Evolutionary conservation across 1,140 invertebrate genomes (phyloP).

Genomic region (Amphibalanus amphitrite): DNA sequence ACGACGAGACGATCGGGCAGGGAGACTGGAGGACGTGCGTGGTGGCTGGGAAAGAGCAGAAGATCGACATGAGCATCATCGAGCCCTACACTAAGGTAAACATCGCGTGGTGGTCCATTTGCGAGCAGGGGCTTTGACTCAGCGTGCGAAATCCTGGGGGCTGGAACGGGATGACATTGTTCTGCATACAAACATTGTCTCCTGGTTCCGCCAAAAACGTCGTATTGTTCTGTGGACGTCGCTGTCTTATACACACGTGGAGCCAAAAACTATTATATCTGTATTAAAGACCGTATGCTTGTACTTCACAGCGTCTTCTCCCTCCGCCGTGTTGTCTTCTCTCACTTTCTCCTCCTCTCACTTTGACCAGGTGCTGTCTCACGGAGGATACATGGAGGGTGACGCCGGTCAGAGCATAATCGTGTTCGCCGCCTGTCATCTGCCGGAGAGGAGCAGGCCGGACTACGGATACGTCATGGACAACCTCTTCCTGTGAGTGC

Average conservation of each 20-base stretch:
- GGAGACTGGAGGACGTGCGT: constrained; percentile 51
- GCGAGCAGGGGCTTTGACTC: too few relatives aligned
- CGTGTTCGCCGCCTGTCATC: constrained; percentile 67
- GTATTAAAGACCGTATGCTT: too few relatives aligned
- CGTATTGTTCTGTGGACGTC: too few relatives aligned
- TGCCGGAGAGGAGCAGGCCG: constrained; percentile 54
- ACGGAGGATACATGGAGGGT: constrained; percentile 52
- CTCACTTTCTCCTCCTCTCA: neutral
- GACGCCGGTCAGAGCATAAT: constrained; percentile 54
- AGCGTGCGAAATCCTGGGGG: too few relatives aligned
- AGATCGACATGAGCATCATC: constrained; percentile 63
- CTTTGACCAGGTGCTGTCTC: constrained; percentile 39
- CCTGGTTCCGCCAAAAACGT: too few relatives aligned
- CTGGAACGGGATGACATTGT: too few relatives aligned
- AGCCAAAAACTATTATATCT: too few relatives aligned
- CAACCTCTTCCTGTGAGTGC: constrained; percentile 68
- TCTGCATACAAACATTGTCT: too few relatives aligned
- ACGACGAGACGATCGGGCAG: constrained; percentile 30
- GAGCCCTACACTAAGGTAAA: constrained; percentile 41
- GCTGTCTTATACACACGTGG: too few relatives aligned
- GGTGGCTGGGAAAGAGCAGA: constrained; percentile 44
- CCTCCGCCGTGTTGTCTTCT: neutral
- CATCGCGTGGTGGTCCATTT: neutral
- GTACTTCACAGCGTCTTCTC: too few relatives aligned
- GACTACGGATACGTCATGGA: constrained; percentile 86